Evolutionary conservation across 2,888 invertebrate genomes (phyloP), one percentile per base, ranked within the genome.

Genomic region (Loripinus fragilis): DNA sequence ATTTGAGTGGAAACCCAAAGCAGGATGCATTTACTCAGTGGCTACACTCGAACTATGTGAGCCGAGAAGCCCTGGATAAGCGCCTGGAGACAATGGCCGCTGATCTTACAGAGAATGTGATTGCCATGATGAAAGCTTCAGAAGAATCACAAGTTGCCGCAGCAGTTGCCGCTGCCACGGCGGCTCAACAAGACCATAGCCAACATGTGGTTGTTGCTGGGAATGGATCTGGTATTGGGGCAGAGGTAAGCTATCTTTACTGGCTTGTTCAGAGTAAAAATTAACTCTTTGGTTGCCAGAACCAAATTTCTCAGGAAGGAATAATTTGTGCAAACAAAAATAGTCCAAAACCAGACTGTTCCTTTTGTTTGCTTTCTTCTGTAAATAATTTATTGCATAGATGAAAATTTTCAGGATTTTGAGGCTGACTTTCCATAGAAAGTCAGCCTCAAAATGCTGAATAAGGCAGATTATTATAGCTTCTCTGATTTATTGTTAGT

Each of bases 21-120:
- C 78, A 85, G 42, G 81, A 85, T 64, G 50, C 83, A 42, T 87
- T 90, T 78, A 78, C 81, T 33, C 73, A 77, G 35, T 88, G 88
- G 91, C 81, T 89, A 50, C 83, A 88, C 48, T 78, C 79, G 45
- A 83, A 89, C 74, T 90, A 85, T 78, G 86, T 89, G 38, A 88
- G 85, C 55, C 79, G 83, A 25, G 85, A 87, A 15, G 90, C 88
- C 25, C 65, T 90, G 45, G 87, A 90, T 23, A 68, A 69, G 8
- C 80, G 87, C 41, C 69, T 91, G 77, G 66, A 75, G 12, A 71
- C 79, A 23, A 76, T 91, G 35, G 81, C 88, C 2, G 74, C 80
- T 3, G 87, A 89, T 25, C 81, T 91, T 25, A 89, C 87, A 23
- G 80, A 81, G 15, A 81, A 83, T 38, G 82, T 89, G 28, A 33